Conservation (phyloP, 1,140 invertebrate species). For the Andrena cerasifolii region DNA sequence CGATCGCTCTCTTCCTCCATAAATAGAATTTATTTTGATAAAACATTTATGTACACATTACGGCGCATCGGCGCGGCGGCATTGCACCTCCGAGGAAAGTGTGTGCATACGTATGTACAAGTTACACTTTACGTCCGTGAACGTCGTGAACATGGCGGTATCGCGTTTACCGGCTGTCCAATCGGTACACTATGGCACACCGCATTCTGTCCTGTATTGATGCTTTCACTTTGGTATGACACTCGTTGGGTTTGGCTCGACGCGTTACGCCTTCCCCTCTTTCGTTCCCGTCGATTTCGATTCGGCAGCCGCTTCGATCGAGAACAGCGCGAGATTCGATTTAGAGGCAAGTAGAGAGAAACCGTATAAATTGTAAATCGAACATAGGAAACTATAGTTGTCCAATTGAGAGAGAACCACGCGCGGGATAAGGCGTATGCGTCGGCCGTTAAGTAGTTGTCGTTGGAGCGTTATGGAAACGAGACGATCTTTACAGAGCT, state of each 20-base stretch:
- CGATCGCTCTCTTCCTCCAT: conserved; percentile 39
- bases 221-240: conserved; percentile 68
- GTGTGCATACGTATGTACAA: conserved; percentile 44
- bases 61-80: conserved; percentile 10
- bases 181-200: conserved; percentile 6
- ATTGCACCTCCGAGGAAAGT: not conserved
- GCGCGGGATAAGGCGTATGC: no score
- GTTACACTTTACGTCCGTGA: conserved; percentile 6
- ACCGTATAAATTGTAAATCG: no score
- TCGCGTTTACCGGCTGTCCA: conserved; percentile 5
- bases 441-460: no score
- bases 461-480: no score
- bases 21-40: conserved; percentile 71
- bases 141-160: no score
- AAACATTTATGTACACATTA: conserved; percentile 55
- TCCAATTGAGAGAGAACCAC: no score
- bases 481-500: conserved; percentile 81
- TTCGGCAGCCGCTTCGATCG: no score
- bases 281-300: not conserved
- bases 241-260: not conserved
- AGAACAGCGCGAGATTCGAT: no score
- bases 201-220: conserved; percentile 46
- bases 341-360: no score
- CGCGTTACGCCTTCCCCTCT: not conserved
- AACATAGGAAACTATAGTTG: no score